Evolutionary conservation across 2,113 vertebrate genomes (phyloP).

Genomic region (Hippolais icterina): DNA sequence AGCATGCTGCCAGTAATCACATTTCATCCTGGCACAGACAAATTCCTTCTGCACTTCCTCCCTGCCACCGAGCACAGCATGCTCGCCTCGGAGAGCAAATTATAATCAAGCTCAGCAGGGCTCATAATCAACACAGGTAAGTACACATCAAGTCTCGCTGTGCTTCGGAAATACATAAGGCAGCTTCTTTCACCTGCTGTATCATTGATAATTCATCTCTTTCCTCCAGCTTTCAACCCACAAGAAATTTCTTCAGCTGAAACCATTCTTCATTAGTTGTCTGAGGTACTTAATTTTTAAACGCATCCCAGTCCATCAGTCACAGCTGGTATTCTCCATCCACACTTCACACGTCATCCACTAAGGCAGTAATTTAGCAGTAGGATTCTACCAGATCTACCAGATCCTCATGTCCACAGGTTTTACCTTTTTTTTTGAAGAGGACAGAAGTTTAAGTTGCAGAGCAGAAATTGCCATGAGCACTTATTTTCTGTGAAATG

Average conservation of each 20-base stretch:
- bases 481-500: background rate
- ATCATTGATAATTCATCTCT: background rate
- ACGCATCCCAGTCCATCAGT: background rate
- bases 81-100: background rate
- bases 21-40: background rate
- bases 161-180: background rate
- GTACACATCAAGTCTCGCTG: background rate
- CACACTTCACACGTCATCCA: background rate
- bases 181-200: background rate
- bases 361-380: background rate
- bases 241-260: background rate
- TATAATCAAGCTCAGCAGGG: constrained; percentile 27
- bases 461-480: background rate
- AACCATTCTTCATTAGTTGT: background rate
- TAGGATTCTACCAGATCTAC: background rate
- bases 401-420: background rate
- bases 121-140: constrained; percentile 37
- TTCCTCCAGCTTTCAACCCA: background rate
- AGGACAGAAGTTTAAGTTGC: background rate
- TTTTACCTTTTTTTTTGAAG: background rate
- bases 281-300: background rate
- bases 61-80: background rate
- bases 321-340: background rate
- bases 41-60: constrained; percentile 11
- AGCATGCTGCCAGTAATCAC: background rate